Evolutionary conservation across 2,113 vertebrate species (phyloP).

Genomic region (Perognathus longimembris): DNA sequence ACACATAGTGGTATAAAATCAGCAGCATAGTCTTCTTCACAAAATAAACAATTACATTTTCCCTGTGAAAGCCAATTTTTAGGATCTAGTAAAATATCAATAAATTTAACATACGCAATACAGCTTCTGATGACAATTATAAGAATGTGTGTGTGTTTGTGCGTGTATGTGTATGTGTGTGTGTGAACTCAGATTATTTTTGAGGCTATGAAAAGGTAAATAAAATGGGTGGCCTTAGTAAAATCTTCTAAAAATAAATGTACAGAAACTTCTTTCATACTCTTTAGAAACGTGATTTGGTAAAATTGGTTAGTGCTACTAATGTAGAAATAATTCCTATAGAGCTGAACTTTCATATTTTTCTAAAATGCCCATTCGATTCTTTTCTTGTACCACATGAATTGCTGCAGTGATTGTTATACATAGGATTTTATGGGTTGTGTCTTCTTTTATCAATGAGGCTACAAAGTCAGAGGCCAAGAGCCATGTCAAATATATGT

Average conservation of each 20-base stretch:
- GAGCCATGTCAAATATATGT: not conserved
- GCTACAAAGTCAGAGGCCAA: not conserved
- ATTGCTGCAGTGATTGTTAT: not conserved
- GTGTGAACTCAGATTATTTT: not conserved
- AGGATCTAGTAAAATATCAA: not conserved
- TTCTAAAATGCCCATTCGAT: not conserved
- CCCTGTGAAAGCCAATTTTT: not conserved
- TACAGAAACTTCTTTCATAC: not conserved
- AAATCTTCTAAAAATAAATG: not conserved
- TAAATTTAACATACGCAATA: not conserved
- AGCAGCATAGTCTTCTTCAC: not conserved
- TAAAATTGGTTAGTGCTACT: not conserved
- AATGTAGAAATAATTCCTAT: not conserved
- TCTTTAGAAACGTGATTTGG: not conserved
- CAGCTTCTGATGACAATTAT: not conserved
- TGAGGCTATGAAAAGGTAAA: not conserved
- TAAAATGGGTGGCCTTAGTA: not conserved
- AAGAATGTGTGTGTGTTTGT: not conserved
- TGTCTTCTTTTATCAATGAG: not conserved
- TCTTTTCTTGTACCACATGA: not conserved
- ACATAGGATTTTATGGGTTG: not conserved
- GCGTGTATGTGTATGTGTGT: no score
- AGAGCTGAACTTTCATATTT: not conserved
- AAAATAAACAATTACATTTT: not conserved
- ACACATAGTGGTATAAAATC: not conserved